Evolutionary conservation across 1,140 invertebrate genomes (phyloP).

Genomic region (Nephotettix cincticeps): DNA sequence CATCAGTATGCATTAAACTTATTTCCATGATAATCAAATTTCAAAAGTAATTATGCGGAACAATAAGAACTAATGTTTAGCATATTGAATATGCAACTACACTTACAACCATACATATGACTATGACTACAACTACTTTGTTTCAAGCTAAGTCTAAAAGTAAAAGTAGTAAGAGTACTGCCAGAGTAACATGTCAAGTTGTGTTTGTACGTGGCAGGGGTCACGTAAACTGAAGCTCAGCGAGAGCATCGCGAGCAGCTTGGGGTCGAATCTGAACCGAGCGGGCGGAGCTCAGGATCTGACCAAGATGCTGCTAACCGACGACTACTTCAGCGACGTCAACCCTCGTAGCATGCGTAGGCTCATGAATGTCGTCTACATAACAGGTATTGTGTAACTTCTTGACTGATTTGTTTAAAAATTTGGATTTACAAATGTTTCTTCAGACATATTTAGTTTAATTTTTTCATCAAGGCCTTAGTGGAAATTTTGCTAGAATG

Average conservation of each 20-base stretch:
- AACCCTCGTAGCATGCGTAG: slow-evolving; percentile 95
- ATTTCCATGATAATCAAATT: too few species aligned
- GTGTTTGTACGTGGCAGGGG: slow-evolving; percentile 41
- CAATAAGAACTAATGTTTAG: too few species aligned
- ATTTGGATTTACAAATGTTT: not conserved
- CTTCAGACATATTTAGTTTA: not conserved
- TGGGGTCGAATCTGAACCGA: slow-evolving; percentile 82
- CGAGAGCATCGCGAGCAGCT: slow-evolving; percentile 86
- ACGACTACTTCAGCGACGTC: slow-evolving; percentile 96
- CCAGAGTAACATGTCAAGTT: too few species aligned
- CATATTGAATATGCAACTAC: too few species aligned
- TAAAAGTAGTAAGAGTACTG: too few species aligned
- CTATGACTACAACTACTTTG: too few species aligned
- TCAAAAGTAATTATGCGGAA: too few species aligned
- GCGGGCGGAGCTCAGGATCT: slow-evolving; percentile 67
- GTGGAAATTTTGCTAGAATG: too few species aligned
- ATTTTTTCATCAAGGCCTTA: too few species aligned
- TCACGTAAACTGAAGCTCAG: slow-evolving; percentile 73
- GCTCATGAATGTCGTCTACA: slow-evolving; percentile 96
- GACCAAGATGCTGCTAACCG: slow-evolving; percentile 85
- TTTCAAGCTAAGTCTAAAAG: too few species aligned
- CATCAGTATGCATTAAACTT: too few species aligned
- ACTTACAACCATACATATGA: too few species aligned
- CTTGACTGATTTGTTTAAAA: not conserved
- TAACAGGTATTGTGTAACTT: slow-evolving; percentile 68